A percentile compares a stretch with the other conserved stretches of the same genome.
Conservation (phyloP, 2,797 vertebrate genomes). For the Salmo trutta region DNA sequence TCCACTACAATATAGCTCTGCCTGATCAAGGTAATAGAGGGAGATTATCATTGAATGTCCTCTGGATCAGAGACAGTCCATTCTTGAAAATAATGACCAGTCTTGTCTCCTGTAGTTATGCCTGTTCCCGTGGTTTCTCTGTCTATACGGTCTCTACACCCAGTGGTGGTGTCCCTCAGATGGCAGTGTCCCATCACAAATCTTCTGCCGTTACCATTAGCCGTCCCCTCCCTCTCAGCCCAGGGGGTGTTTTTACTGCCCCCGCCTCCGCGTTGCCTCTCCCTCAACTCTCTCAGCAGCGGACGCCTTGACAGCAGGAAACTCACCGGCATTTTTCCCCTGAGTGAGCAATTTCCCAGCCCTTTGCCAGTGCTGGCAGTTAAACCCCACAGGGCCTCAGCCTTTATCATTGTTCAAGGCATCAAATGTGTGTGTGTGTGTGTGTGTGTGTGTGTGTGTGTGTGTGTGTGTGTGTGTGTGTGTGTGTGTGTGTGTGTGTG, state of each 20-base stretch:
- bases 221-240: slow-evolving; percentile 8
- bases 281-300: slow-evolving; percentile 38
- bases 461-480: neutral
- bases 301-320: slow-evolving; percentile 49
- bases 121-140: neutral
- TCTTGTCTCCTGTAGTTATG: neutral
- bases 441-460: too few species aligned
- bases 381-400: slow-evolving; percentile 34
- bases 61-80: neutral
- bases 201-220: neutral
- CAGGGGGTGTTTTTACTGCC: slow-evolving; percentile 57
- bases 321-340: slow-evolving; percentile 59
- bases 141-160: neutral
- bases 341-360: slow-evolving; percentile 52
- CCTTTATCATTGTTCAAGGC: slow-evolving; percentile 48
- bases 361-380: slow-evolving; percentile 39
- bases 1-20: neutral
- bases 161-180: neutral
- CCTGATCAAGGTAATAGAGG: neutral
- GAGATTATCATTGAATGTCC: neutral
- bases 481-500: too few species aligned
- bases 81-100: slow-evolving; percentile 27
- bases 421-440: slow-evolving; percentile 18
- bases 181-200: slow-evolving; percentile 1
- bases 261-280: slow-evolving; percentile 39